phyloP scores from a whole-genome alignment of 2,797 vertebrate species.

The Chelidonichthys spinosus region DNA sequence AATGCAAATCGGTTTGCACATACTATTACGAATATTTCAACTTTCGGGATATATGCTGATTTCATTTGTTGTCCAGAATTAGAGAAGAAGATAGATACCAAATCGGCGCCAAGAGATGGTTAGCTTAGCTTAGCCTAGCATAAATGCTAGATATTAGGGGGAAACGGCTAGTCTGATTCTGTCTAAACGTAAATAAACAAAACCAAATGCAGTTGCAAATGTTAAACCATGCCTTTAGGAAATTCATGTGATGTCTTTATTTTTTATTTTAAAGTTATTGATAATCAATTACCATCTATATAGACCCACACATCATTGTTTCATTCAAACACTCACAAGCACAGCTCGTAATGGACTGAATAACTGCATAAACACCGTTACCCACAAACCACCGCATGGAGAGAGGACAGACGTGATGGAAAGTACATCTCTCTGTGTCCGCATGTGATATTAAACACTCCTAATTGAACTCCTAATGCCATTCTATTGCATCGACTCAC shows the following conservation, averaged over 20 bases:
- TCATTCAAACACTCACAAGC: neutral
- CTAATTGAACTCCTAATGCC: neutral
- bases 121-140: constrained; percentile 16
- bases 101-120: neutral
- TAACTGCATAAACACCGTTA: neutral
- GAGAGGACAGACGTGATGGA: neutral
- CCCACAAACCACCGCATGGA: neutral
- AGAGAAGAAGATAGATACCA: neutral
- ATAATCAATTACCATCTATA: neutral
- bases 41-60: neutral
- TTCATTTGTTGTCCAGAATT: neutral
- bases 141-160: neutral
- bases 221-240: neutral
- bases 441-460: too few species aligned
- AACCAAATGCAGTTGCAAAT: too few species aligned
- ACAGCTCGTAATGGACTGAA: neutral
- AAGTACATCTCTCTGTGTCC: neutral
- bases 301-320: neutral
- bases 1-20: neutral
- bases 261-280: neutral
- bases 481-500: too few species aligned
- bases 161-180: neutral
- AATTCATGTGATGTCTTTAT: too few species aligned
- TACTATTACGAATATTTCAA: neutral
- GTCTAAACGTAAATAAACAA: neutral